These are phyloP conservation scores for Meloidogyne chitwoodi DNA, from an alignment of 1,140 invertebrate genomes.

Conservation along the genomic window DNA sequence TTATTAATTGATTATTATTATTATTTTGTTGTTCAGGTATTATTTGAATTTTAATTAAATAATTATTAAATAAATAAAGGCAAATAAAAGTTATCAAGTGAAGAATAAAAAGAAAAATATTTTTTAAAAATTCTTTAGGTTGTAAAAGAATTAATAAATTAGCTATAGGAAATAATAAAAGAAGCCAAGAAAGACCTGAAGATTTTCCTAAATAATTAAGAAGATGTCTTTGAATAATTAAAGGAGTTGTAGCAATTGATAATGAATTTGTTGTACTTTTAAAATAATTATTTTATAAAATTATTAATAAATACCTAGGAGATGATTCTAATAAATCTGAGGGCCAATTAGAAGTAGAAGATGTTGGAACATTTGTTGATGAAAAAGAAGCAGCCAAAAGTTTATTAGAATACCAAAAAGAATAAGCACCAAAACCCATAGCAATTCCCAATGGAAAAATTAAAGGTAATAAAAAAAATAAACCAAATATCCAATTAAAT, in stretches of 20 bases:
- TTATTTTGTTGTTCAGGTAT: neutral
- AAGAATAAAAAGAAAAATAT: neutral
- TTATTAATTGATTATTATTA: neutral
- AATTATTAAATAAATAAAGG: neutral
- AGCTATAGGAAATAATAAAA: slow-evolving; percentile 31
- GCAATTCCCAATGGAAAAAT: slow-evolving; percentile 36
- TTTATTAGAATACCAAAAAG: slow-evolving; percentile 33
- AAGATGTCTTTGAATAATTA: neutral
- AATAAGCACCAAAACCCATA: slow-evolving; percentile 38
- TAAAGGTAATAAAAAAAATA: slow-evolving; percentile 35
- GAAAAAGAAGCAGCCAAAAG: slow-evolving; percentile 11
- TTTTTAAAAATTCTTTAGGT: neutral
- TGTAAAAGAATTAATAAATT: slow-evolving; percentile 26
- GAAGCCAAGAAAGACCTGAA: slow-evolving; percentile 34
- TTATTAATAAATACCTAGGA: neutral
- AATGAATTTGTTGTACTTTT: neutral
- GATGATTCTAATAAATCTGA: neutral
- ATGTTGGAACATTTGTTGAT: neutral
- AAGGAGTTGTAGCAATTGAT: slow-evolving; percentile 15
- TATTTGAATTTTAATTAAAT: neutral
- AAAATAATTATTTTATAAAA: neutral
- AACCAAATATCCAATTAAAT: slow-evolving; percentile 35
- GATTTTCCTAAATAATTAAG: slow-evolving; percentile 27
- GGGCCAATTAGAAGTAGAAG: neutral
- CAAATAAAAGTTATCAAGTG: neutral